Base-by-base conservation (phyloP, 2,797 vertebrate species). In the Myotis pilosus region DNA sequence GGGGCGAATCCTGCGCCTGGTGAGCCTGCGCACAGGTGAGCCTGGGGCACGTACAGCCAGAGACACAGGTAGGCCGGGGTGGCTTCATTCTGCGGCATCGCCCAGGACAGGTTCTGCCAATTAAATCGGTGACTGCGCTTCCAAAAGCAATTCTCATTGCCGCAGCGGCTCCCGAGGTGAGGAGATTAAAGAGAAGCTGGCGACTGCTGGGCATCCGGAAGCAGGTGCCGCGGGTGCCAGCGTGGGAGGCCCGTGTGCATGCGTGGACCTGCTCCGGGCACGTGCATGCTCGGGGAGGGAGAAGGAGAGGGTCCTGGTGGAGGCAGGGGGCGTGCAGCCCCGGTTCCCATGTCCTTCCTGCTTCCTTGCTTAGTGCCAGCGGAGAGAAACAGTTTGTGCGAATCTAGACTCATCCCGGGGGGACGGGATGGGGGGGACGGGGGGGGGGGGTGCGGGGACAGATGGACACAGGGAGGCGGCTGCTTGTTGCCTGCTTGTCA, bases 111-210 rank as follows among this genome's bases (percentile, higher is more conserved):
- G 72, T 60, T 92, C 64, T 84, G 53, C 89, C 94, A 91, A 94
- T 97, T 90, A 97, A 94, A 95, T 49, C 3, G 44, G 75, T 79
- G 90, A 79, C 93, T 28, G 38, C 4, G 6, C 93, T 96, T 97
- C 95, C 92, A 89, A 92, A 97, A 96, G 87, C 96, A 97, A 91
- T 96, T 96, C 96, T 76, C 8, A 2, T 72, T 3, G 22, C 92
- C 47, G 33, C 87, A 19, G 7, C 8, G 87, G 68, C 89, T 86
- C 88, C 57, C 47, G 83, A 36, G 66, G 94, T 28, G 79, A 86
- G 84, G 44, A 76, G 79, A 90, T 85, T 66, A 92, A 74, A 81
- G 81, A 53, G 64, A 64, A 20, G n/a, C 87, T 72, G 23, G 13
- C 17, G 76, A 5, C 66, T 11, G 87, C 66, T 5, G 25, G 2